A percentile compares a stretch with the other conserved stretches of the same genome.
Conservation (phyloP, 2,113 vertebrate species). For the Entelurus aequoreus region DNA sequence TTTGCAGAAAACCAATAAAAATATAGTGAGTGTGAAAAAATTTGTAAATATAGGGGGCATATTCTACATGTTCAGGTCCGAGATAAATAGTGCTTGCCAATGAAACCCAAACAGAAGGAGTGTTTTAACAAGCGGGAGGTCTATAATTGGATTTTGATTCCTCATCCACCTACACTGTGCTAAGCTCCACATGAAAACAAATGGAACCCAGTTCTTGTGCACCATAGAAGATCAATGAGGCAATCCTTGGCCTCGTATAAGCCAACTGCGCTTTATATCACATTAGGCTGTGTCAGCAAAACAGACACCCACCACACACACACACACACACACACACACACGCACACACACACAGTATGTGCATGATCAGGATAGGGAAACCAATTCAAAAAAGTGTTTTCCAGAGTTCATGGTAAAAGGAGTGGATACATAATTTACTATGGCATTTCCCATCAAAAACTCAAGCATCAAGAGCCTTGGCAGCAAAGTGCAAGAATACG, state of each 20-base stretch:
- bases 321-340: slow-evolving; percentile 1
- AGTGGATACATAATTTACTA: slow-evolving; percentile 43
- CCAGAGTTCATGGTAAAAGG: slow-evolving; percentile 23
- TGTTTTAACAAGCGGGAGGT: slow-evolving; percentile 33
- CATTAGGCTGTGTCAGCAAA: slow-evolving; percentile 18
- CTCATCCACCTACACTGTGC: slow-evolving; percentile 30
- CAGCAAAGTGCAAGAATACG: slow-evolving; percentile 45
- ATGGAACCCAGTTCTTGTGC: slow-evolving; percentile 22
- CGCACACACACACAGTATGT: background rate
- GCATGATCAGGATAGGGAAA: slow-evolving; percentile 2
- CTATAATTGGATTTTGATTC: slow-evolving; percentile 49
- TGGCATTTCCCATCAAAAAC: slow-evolving; percentile 45
- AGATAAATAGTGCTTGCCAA: slow-evolving; percentile 27
- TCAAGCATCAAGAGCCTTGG: slow-evolving; percentile 18
- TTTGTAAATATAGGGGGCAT: background rate
- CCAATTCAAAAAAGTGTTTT: slow-evolving; percentile 20
- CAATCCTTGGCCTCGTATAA: slow-evolving; percentile 13
- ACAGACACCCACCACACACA: background rate
- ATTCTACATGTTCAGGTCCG: background rate
- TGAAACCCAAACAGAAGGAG: slow-evolving; percentile 19
- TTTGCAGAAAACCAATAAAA: slow-evolving; percentile 1
- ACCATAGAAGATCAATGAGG: slow-evolving; percentile 46
- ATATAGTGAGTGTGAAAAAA: background rate
- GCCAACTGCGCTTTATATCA: slow-evolving; percentile 21
- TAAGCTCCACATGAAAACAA: slow-evolving; percentile 52